These are phyloP conservation scores for Meteorus sp. DNA, from an alignment of 1,140 invertebrate species.

Conservation along the genomic window DNA sequence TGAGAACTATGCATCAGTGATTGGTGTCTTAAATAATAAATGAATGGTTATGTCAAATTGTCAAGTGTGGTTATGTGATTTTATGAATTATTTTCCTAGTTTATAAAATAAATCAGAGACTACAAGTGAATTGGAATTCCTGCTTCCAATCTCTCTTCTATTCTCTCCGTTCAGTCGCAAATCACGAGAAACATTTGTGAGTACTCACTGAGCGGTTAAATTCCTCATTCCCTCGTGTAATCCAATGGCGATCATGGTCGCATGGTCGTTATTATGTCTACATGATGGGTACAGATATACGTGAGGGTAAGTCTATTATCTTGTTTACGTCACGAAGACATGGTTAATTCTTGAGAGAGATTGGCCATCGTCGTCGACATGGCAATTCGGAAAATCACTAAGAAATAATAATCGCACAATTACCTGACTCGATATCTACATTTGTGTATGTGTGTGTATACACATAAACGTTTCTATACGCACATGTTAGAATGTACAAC, in stretches of 20 bases:
- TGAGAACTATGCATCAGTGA: not conserved
- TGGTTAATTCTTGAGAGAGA: constrained; percentile 27
- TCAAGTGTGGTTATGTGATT: no score
- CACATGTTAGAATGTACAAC: constrained; percentile 7
- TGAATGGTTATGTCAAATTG: no score
- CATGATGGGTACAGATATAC: constrained; percentile 45
- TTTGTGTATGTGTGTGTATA: no score
- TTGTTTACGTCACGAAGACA: constrained; percentile 55
- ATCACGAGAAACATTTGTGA: no score
- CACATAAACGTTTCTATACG: no score
- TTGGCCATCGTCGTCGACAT: constrained; percentile 30
- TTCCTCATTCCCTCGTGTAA: no score
- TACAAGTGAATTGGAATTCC: no score
- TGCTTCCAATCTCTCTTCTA: not conserved
- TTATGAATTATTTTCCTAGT: no score
- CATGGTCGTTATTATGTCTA: constrained; percentile 52
- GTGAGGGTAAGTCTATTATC: constrained; percentile 43
- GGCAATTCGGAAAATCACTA: constrained; percentile 55
- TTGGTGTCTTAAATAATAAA: no score
- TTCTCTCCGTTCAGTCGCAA: no score
- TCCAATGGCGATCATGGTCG: constrained; percentile 41
- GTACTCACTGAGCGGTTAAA: not conserved
- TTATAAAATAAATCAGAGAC: no score
- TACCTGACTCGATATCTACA: constrained; percentile 17
- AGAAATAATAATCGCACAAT: constrained; percentile 47